Evolutionary conservation across 2,888 invertebrate genomes (phyloP), one percentile per base, ranked within the genome.

Genomic region (Zele albiditarsus): DNA sequence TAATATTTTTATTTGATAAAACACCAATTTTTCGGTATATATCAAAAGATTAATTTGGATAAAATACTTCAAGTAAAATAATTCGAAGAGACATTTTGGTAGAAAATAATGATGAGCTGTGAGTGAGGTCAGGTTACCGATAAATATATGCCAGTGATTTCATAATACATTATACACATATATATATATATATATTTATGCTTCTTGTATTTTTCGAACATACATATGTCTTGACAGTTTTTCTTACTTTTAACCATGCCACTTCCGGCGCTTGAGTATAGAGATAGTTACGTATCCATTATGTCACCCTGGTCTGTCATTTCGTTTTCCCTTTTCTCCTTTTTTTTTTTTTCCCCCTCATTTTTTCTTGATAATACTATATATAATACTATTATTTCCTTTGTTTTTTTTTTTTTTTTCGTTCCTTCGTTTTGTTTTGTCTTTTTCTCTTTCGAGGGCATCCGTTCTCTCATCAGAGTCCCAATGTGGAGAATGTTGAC

Each of bases 251-350:
- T 25, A 66, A 57, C 38, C 53, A 69, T 58, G 71, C 71, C 66
- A 78, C 74, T 79, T 80, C 80, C 80, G 78, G 77, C 74, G 74
- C 53, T 62, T 57, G 71, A 31, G 42, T 63, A 71, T 28, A 66
- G 10, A 70, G 49, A 71, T 49, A 76, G 78, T 72, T 81, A 80
- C 80, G 82, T 82, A 81, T 80, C 81, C 82, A 82, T 84, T 84
- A 84, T 83, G 78, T 84, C 84, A 84, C 82, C 79, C 80, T 79
- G 82, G 78, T 68, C 81, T 82, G 82, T 82, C 77, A 82, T 83
- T 84, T 83, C 72, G 71, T 81, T 82, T 66, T 28, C 62, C 5
- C 62, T 74, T 71, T 31, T 46, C 65, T 75, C 53, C 71, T 69
- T 68, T 66, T 65, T 31, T 23, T 71, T 74, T 74, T 46, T 73